Percentiles rank a stretch among this genome's conserved stretches.
Evolutionary conservation across 2,113 vertebrate genomes (phyloP).

Genomic region (Colaptes auratus): DNA sequence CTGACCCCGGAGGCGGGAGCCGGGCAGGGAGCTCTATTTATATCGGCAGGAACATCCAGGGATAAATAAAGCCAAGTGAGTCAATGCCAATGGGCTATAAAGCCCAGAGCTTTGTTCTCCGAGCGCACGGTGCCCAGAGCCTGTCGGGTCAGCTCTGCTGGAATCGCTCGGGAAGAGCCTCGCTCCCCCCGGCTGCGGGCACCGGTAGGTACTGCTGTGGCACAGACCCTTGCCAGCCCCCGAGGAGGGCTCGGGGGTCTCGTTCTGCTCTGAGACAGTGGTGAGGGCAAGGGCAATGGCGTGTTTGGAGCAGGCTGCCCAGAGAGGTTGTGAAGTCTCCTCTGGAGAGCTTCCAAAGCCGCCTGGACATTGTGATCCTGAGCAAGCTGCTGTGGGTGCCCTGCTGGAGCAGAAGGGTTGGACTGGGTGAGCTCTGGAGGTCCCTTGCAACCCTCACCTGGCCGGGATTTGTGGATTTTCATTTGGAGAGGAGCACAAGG

Average conservation of each 20-base stretch:
- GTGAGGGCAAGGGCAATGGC: background rate
- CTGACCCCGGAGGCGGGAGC: slow-evolving; percentile 28
- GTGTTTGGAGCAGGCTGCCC: background rate
- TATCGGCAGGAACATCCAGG: slow-evolving; percentile 44
- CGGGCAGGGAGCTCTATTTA: slow-evolving; percentile 11
- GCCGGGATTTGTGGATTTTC: background rate
- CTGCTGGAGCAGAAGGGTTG: too few species aligned
- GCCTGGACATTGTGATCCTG: too few species aligned
- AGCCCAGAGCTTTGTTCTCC: background rate
- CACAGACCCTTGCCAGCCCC: fast-evolving
- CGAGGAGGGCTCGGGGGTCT: fast-evolving
- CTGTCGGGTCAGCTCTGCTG: background rate
- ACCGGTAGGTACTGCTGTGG: fast-evolving
- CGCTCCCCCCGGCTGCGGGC: fast-evolving
- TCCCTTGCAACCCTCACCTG: too few species aligned
- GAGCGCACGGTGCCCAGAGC: background rate
- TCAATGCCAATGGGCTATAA: slow-evolving; percentile 19
- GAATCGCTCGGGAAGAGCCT: background rate
- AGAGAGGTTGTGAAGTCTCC: too few species aligned
- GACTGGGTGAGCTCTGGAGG: too few species aligned
- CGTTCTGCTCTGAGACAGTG: fast-evolving
- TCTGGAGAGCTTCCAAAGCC: too few species aligned
- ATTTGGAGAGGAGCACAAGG: fast-evolving
- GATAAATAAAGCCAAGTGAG: slow-evolving; percentile 55
- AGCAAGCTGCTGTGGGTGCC: too few species aligned